Evolutionary conservation across 2,113 vertebrate species (phyloP).

Genomic region (Ginglymostoma cirratum): DNA sequence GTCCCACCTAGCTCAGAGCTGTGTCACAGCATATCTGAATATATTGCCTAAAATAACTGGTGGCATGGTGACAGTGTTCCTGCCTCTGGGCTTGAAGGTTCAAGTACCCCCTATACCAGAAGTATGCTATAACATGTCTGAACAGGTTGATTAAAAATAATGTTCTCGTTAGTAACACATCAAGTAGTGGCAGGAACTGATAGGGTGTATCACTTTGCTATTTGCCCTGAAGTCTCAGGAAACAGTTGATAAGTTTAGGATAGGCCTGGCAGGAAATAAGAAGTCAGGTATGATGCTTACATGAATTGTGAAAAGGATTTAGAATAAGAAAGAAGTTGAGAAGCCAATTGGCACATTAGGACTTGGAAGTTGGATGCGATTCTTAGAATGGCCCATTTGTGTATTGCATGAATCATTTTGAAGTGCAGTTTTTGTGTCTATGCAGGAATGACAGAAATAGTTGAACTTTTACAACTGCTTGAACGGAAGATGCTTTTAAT

Average conservation of each 20-base stretch:
- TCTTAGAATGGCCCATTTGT: background rate
- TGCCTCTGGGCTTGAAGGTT: too few relatives aligned
- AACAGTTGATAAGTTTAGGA: background rate
- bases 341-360: background rate
- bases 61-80: too few relatives aligned
- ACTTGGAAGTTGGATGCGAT: background rate
- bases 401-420: background rate
- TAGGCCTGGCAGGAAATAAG: background rate
- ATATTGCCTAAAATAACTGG: too few relatives aligned
- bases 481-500: background rate
- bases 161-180: background rate
- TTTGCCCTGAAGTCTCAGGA: background rate
- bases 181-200: background rate
- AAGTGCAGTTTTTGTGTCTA: background rate
- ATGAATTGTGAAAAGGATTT: background rate
- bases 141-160: background rate
- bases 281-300: background rate
- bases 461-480: background rate
- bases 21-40: too few relatives aligned
- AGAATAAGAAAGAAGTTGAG: background rate
- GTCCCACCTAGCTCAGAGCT: too few relatives aligned
- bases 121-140: too few relatives aligned
- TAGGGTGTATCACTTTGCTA: background rate
- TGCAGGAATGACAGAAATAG: background rate
- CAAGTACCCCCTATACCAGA: too few relatives aligned